Evolutionary conservation across 2,888 invertebrate genomes (phyloP).

Genomic region (Odiellus spinosus): DNA sequence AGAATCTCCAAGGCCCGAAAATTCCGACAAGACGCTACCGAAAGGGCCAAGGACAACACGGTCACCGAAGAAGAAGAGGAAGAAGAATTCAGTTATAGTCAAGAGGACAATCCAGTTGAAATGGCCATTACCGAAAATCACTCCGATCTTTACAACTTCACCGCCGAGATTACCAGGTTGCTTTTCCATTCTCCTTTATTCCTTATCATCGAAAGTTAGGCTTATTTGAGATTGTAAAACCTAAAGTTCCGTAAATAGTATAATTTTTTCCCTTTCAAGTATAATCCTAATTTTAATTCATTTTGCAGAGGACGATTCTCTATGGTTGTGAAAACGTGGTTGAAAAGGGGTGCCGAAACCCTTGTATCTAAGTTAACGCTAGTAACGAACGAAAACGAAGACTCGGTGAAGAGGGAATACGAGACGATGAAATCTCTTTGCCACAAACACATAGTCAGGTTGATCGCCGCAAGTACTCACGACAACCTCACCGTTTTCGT

Average conservation of each 20-base stretch:
- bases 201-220: no score
- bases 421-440: conserved; percentile 61
- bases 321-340: conserved; percentile 62
- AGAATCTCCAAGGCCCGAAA: conserved; percentile 65
- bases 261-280: no score
- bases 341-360: conserved; percentile 48
- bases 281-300: conserved; percentile 8
- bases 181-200: no score
- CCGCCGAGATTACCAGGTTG: conserved; percentile 57
- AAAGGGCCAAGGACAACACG: conserved; percentile 45
- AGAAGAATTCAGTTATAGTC: conserved; percentile 51
- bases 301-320: conserved; percentile 60
- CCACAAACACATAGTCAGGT: conserved; percentile 65
- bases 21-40: conserved; percentile 68
- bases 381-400: conserved; percentile 37
- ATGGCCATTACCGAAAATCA: conserved; percentile 43
- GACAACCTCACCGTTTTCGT: conserved; percentile 20
- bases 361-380: conserved; percentile 63
- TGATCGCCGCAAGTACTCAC: conserved; percentile 27
- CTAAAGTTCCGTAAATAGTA: no score
- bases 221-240: no score
- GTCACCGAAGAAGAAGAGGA: conserved; percentile 41
- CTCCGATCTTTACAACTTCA: conserved; percentile 62
- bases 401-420: conserved; percentile 51
- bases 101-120: conserved; percentile 54